Conservation (phyloP, 1,140 invertebrate genomes). For the Hyphantria cunea region DNA sequence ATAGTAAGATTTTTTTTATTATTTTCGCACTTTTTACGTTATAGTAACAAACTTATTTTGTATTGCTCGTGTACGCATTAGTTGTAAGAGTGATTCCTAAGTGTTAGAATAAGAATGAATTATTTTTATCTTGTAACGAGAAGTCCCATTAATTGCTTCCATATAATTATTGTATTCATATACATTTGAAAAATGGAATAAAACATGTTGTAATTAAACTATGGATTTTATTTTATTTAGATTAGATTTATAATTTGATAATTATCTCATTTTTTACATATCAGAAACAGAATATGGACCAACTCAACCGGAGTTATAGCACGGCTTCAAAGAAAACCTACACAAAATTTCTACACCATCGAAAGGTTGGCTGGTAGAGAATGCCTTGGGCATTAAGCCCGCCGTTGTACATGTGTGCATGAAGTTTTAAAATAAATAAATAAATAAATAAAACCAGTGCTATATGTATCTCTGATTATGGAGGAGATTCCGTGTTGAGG, state of each 20-base stretch:
- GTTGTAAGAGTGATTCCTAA: constrained; percentile 29
- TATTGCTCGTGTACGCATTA: constrained; percentile 29
- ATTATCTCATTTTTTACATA: too few relatives aligned
- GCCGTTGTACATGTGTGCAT: too few relatives aligned
- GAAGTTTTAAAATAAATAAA: too few relatives aligned
- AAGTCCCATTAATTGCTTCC: constrained; percentile 73
- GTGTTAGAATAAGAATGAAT: constrained; percentile 31
- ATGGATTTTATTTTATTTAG: constrained; percentile 12
- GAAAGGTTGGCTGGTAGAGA: too few relatives aligned
- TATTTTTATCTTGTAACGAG: constrained; percentile 30
- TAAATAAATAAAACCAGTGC: too few relatives aligned
- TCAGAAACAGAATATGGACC: too few relatives aligned
- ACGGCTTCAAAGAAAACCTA: too few relatives aligned
- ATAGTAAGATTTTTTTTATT: constrained; percentile 30
- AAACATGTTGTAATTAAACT: constrained; percentile 49
- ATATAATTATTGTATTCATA: constrained; percentile 59
- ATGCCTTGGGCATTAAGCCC: too few relatives aligned
- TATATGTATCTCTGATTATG: too few relatives aligned
- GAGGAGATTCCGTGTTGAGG: too few relatives aligned
- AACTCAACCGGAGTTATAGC: too few relatives aligned
- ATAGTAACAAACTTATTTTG: constrained; percentile 30
- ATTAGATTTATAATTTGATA: neutral
- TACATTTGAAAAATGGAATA: constrained; percentile 67
- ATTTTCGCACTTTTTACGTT: constrained; percentile 12
- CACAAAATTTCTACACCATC: too few relatives aligned